Percentiles rank a stretch among this genome's conserved stretches.
These are phyloP conservation scores for Zosterops japonicus DNA, from an alignment of 2,113 vertebrate species.

Conservation along the genomic window DNA sequence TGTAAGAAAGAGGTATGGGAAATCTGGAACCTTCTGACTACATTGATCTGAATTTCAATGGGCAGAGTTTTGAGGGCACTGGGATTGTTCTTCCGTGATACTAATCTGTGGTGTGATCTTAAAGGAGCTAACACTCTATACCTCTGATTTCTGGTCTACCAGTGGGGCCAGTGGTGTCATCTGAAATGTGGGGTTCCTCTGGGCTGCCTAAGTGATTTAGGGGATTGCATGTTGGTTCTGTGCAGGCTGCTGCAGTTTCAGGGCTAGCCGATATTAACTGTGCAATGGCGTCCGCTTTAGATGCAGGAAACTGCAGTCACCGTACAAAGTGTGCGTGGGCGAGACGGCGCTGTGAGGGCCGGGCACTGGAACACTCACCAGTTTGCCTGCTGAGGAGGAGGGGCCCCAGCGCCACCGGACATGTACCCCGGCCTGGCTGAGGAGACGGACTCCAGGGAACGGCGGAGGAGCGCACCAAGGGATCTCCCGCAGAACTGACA, in stretches of 20 bases:
- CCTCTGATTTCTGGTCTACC: neutral
- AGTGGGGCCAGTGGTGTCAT: neutral
- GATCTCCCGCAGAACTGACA: neutral
- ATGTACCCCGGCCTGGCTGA: neutral
- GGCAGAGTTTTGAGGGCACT: neutral
- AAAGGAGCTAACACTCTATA: neutral
- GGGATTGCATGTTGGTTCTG: neutral
- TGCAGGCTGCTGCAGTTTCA: neutral
- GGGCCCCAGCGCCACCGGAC: neutral
- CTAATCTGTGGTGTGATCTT: neutral
- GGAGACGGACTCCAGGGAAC: neutral
- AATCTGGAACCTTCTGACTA: neutral
- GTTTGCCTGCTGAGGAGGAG: neutral
- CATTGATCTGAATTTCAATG: neutral
- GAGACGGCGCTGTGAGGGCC: conserved; percentile 51
- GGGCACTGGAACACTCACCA: neutral
- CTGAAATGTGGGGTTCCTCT: neutral
- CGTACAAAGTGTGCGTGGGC: conserved; percentile 60
- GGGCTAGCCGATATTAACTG: neutral
- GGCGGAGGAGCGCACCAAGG: neutral
- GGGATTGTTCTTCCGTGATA: neutral
- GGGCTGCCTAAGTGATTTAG: neutral
- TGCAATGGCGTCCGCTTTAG: neutral
- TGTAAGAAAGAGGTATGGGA: conserved; percentile 73
- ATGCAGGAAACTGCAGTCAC: conserved; percentile 66